A percentile compares a stretch with the other conserved stretches of the same genome.
These are phyloP conservation scores for Daphoenositta chrysoptera DNA, from an alignment of 2,113 vertebrate genomes.

Conservation along the genomic window DNA sequence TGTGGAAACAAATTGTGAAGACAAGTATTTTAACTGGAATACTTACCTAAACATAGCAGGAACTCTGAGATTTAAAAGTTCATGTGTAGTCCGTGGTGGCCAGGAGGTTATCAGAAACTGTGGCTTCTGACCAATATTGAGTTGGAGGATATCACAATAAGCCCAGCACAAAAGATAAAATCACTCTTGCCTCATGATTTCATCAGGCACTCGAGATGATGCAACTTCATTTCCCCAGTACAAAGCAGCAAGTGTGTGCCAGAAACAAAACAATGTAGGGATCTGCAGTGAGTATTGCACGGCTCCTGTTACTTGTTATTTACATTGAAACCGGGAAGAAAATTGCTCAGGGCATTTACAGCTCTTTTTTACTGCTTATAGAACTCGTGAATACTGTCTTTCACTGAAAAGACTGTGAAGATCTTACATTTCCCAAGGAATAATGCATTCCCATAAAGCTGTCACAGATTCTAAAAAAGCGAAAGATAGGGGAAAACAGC, in stretches of 20 bases:
- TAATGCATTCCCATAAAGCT: neutral
- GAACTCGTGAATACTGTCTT: neutral
- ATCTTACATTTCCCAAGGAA: neutral
- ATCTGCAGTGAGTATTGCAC: neutral
- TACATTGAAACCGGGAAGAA: neutral
- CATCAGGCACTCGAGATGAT: neutral
- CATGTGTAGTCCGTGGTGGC: accelerated
- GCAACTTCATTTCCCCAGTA: neutral
- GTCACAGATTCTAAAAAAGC: neutral
- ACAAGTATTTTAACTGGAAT: neutral
- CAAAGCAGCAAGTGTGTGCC: neutral
- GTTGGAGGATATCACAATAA: neutral
- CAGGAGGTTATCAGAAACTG: neutral
- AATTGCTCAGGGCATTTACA: neutral
- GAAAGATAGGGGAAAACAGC: neutral
- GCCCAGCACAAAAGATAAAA: neutral
- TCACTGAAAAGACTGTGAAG: neutral
- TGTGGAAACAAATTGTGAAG: neutral
- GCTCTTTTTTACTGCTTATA: neutral
- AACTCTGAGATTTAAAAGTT: neutral
- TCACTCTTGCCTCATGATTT: neutral
- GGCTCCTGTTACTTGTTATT: neutral
- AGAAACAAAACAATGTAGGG: accelerated
- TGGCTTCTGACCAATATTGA: neutral
- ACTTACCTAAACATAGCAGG: neutral